Percentiles rank a stretch among this genome's conserved stretches.
Conservation (phyloP, 2,113 vertebrate species). For the Xyliphius kryptos region DNA sequence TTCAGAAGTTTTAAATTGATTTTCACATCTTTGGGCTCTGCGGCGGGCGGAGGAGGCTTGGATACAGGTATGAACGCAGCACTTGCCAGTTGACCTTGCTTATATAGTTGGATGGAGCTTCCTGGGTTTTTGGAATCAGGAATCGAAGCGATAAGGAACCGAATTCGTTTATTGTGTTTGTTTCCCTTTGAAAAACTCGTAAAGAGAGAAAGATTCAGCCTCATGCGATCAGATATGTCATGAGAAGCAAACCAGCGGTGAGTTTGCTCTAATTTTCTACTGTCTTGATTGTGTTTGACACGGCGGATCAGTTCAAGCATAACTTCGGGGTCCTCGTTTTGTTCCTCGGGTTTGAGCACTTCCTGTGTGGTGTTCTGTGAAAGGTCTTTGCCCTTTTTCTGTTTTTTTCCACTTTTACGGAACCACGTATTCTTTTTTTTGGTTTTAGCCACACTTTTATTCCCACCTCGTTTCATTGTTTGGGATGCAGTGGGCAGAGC, state of each 20-base stretch:
- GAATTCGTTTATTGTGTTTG: background rate
- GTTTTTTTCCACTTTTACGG: background rate
- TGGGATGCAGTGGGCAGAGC: too few species aligned
- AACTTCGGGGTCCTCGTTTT: too few species aligned
- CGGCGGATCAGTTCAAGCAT: too few species aligned
- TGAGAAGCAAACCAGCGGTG: background rate
- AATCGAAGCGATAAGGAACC: constrained; percentile 16
- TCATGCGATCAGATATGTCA: constrained; percentile 3
- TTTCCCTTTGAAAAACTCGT: background rate
- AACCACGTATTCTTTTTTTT: background rate
- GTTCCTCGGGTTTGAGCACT: too few species aligned
- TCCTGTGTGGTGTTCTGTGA: background rate
- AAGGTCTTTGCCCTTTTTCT: background rate
- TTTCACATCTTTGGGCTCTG: background rate
- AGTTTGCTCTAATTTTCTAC: too few species aligned
- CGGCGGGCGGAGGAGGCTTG: constrained; percentile 4
- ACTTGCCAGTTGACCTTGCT: background rate
- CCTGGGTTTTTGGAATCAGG: constrained; percentile 10
- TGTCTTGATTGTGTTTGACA: too few species aligned
- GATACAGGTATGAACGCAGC: constrained; percentile 6
- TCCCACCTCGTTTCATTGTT: too few species aligned
- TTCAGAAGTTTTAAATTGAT: constrained; percentile 10
- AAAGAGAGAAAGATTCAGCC: constrained; percentile 3
- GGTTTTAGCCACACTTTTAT: background rate
- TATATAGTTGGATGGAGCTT: constrained; percentile 15